Evolutionary conservation across 2,888 invertebrate species (phyloP), one percentile per base, ranked within the genome.

Genomic region (Cryptocephalus moraei): DNA sequence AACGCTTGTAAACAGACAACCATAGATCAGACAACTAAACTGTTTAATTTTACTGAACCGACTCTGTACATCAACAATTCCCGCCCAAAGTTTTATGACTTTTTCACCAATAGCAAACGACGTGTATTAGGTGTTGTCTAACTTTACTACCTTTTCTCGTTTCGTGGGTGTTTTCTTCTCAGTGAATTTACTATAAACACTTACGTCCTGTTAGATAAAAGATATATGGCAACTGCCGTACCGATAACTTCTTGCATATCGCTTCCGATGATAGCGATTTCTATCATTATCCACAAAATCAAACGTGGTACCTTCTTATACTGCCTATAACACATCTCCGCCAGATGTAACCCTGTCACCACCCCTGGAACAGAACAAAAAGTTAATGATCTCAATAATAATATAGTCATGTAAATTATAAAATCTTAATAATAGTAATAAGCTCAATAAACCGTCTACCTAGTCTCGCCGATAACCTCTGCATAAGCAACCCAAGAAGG

Each of bases 231-330:
- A 59, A 91, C 87, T 1, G 91, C 85, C 8, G 91, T 91, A 53
- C 91, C 91, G 58, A 92, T 91, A 39, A 91, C 90, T 75, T 91
- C 91, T 70, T 91, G 91, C 84, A 91, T 91, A 65, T 91, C 91
- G 43, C 86, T 85, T 32, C 90, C 91, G 59, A 92, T 90, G 56
- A 92, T 91, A 4, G 91, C 91, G 49, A 92, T 83, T 72, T 92
- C 91, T 47, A 89, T 81, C 91, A 91, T 91, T 44, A 91, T 76
- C 91, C 91, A 92, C 31, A 91, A 73, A 50, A 88, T 71, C 44
- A 87, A 62, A 46, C 91, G 76, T 1, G 91, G 90, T 38, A 84
- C 56, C 56, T 73, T 78, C 56, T 82, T 84, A 64, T 91, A 91
- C 64, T 86, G 80, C 59, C 81, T 71, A 69, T 83, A 77, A 69